Evolutionary conservation across 2,888 invertebrate species (phyloP).

Genomic region (Crematogaster levior): DNA sequence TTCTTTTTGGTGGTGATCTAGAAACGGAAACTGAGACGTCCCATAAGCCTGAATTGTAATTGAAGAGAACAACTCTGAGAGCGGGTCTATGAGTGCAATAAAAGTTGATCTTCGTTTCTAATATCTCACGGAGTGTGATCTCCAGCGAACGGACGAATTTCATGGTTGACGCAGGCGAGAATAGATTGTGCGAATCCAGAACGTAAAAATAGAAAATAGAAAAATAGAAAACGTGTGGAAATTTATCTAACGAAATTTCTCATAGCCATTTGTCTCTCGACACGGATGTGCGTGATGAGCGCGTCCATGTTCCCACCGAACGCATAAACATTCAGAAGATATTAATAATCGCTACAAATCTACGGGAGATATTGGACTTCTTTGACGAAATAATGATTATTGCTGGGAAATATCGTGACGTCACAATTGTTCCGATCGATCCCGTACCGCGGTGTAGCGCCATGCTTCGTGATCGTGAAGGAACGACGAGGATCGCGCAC

Average conservation of each 20-base stretch:
- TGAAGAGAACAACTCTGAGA: not conserved
- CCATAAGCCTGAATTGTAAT: too few relatives aligned
- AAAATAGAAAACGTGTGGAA: too few relatives aligned
- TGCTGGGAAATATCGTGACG: not conserved
- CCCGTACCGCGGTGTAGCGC: too few relatives aligned
- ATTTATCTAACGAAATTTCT: not conserved
- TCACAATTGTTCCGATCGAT: not conserved
- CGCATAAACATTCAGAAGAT: not conserved
- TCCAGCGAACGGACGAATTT: not conserved
- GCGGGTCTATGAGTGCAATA: not conserved
- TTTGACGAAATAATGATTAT: not conserved
- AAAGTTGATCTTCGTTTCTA: not conserved
- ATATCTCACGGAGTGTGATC: not conserved
- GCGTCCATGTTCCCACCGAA: too few relatives aligned
- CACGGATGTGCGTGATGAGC: too few relatives aligned
- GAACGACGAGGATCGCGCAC: not conserved
- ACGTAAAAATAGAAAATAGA: slow-evolving; percentile 20
- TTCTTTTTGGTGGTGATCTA: not conserved
- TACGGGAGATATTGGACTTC: not conserved
- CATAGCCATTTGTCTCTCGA: not conserved
- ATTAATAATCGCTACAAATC: not conserved
- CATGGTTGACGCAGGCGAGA: not conserved
- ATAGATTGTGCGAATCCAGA: slow-evolving; percentile 1
- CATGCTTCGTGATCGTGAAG: not conserved
- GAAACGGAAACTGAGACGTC: not conserved